Evolutionary conservation across 1,140 invertebrate species (phyloP).

Genomic region (Monomorium pharaonis): DNA sequence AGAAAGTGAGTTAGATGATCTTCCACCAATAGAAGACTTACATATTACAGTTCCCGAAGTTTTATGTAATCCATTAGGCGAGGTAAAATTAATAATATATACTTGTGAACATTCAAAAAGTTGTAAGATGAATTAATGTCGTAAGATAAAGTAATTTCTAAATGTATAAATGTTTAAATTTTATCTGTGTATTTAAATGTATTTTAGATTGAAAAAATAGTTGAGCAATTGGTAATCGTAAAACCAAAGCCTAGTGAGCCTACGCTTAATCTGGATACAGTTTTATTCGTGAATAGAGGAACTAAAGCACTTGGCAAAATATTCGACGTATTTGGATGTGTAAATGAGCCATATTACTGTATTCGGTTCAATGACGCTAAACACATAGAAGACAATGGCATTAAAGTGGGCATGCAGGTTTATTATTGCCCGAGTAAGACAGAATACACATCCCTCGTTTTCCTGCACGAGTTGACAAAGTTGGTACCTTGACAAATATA

Average conservation of each 20-base stretch:
- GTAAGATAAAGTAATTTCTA: conserved; percentile 18
- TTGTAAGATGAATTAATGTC: conserved; percentile 46
- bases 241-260: conserved; percentile 86
- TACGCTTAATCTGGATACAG: conserved; percentile 93
- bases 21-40: conserved; percentile 94
- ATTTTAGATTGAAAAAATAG: conserved; percentile 81
- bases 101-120: not conserved
- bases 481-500: conserved; percentile 78
- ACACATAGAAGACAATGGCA: conserved; percentile 89
- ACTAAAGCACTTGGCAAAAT: conserved; percentile 90
- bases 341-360: conserved; percentile 92
- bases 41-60: conserved; percentile 91
- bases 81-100: conserved; percentile 85
- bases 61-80: conserved; percentile 91
- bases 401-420: conserved; percentile 89
- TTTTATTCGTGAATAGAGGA: conserved; percentile 92
- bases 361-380: conserved; percentile 92
- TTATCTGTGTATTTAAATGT: not conserved
- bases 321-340: conserved; percentile 96
- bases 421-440: conserved; percentile 92
- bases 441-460: conserved; percentile 90
- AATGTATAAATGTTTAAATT: not conserved
- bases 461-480: conserved; percentile 90
- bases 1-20: conserved; percentile 86
- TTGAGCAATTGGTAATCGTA: conserved; percentile 81